A percentile compares a stretch with the other conserved stretches of the same genome.
Evolutionary conservation across 2,797 vertebrate species (phyloP).

Genomic region (Bufotes viridis): DNA sequence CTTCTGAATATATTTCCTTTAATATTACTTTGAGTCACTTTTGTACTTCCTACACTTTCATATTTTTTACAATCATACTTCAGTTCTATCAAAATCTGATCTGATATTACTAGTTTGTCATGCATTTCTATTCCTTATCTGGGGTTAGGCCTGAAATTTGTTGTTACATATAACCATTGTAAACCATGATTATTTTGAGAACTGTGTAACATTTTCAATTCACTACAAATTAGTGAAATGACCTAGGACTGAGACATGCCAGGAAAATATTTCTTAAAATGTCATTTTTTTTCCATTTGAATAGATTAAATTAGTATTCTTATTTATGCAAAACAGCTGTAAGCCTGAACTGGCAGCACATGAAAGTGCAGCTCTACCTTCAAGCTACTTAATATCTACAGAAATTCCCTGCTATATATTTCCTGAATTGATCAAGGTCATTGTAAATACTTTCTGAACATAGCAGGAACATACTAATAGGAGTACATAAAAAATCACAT

Average conservation of each 20-base stretch:
- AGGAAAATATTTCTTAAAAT: not conserved
- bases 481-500: not conserved
- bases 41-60: conserved; percentile 8
- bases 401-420: not conserved
- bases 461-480: not conserved
- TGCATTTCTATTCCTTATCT: not conserved
- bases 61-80: conserved; percentile 24
- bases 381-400: not conserved
- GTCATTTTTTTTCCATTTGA: not conserved
- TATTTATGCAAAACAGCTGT: not conserved
- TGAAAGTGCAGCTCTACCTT: not conserved
- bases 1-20: conserved; percentile 18
- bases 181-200: not conserved
- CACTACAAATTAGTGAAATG: not conserved
- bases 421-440: not conserved
- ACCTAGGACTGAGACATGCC: not conserved
- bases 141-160: not conserved
- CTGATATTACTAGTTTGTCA: conserved; percentile 15
- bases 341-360: not conserved
- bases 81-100: not conserved
- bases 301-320: not conserved
- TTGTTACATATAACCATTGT: not conserved
- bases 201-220: not conserved
- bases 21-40: conserved; percentile 24
- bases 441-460: not conserved